Conservation (phyloP, 2,888 invertebrate genomes). For the Vandiemenella viatica region DNA sequence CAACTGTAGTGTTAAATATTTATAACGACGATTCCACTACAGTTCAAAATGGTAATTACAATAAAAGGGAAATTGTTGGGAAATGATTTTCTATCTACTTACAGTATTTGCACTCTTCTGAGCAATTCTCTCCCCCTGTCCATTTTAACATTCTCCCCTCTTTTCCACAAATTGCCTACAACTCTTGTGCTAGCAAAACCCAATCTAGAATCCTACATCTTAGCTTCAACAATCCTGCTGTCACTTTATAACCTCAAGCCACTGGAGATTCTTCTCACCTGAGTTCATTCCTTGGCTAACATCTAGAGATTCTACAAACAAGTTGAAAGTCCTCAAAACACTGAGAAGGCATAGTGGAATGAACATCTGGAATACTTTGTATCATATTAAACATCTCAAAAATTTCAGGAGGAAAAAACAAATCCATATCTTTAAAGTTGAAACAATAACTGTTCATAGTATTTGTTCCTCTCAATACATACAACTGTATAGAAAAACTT, state of each 20-base stretch:
- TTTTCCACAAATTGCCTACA: background rate
- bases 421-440: background rate
- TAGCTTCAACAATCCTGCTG: background rate
- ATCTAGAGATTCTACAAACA: constrained; percentile 8
- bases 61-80: constrained; percentile 1
- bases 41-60: constrained; percentile 10
- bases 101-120: constrained; percentile 13
- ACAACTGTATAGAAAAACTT: constrained; percentile 5
- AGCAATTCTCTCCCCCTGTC: constrained; percentile 5
- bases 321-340: constrained; percentile 10
- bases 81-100: constrained; percentile 10
- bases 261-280: background rate
- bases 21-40: constrained; percentile 3
- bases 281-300: constrained; percentile 1
- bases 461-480: constrained; percentile 2
- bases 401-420: constrained; percentile 7
- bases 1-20: background rate
- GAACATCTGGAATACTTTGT: constrained; percentile 15
- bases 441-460: background rate
- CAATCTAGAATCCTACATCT: background rate
- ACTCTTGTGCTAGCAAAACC: background rate
- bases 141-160: constrained; percentile 2
- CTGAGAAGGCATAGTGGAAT: constrained; percentile 17
- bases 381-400: constrained; percentile 4
- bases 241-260: constrained; percentile 1